Conservation (phyloP, 1,140 invertebrate genomes). For the Drosophila ohnishii region DNA sequence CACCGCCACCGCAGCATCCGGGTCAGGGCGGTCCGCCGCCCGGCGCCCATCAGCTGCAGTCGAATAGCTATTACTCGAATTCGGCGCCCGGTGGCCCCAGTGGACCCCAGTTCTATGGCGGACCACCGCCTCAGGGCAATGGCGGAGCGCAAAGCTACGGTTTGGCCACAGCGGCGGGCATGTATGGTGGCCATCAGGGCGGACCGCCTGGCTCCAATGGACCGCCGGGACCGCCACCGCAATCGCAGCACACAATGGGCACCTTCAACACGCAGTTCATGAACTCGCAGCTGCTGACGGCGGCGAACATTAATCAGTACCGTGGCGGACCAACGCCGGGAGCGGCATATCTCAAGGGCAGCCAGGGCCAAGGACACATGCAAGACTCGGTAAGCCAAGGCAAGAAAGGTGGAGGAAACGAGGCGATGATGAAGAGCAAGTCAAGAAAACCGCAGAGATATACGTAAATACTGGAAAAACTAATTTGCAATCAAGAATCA, state of each 20-base stretch:
- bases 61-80: constrained; percentile 85
- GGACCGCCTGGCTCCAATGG: constrained; percentile 70
- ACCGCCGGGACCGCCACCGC: constrained; percentile 61
- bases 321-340: constrained; percentile 83
- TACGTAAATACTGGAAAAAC: neutral
- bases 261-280: constrained; percentile 82
- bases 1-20: constrained; percentile 83
- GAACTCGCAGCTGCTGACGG: constrained; percentile 82
- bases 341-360: constrained; percentile 85
- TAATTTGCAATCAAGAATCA: too few relatives aligned
- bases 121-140: constrained; percentile 79
- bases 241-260: constrained; percentile 81
- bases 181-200: constrained; percentile 83
- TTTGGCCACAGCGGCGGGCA: constrained; percentile 84
- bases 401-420: neutral
- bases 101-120: constrained; percentile 79
- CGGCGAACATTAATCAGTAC: constrained; percentile 78
- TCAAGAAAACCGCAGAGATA: neutral
- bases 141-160: constrained; percentile 85
- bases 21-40: constrained; percentile 81
- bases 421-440: neutral
- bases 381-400: constrained; percentile 82
- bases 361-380: constrained; percentile 84
- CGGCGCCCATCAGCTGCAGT: constrained; percentile 85
- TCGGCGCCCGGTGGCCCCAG: constrained; percentile 84